Base-by-base conservation (phyloP, 2,113 vertebrate species). In the Addax nasomaculatus region DNA sequence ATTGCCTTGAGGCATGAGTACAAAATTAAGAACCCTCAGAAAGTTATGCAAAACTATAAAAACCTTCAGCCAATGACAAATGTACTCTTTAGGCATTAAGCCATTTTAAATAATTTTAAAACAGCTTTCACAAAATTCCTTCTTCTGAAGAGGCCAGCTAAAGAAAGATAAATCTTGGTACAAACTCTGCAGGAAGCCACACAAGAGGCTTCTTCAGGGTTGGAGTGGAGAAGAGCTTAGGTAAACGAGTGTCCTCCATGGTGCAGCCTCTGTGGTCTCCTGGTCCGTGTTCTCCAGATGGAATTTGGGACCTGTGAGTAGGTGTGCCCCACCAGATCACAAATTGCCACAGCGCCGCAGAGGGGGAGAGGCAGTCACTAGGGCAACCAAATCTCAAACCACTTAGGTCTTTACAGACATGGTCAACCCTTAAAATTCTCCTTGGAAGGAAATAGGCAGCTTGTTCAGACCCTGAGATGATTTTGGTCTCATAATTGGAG, bases 331-430 rank as follows among this genome's bases (percentile, higher is more conserved):
- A 2, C 55, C n/a, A 57, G 94, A 10, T 90, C 87, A 87, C 97
- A 84, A 33, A 57, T 4, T 58, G 62, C 76, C 17, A 7, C 53
- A 30, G 23, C 4, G 0, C 39, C 55, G 30, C 53, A 1, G 17
- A 21, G 47, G 23, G 60, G 43, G 47, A 89, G 43, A 89, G 49
- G 19, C 53, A 16, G 76, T 98, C 85, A 64, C 97, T 23, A 64
- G 81, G 89, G 97, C 62, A 95, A 98, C 95, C 81, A 73, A 96
- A 92, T 92, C 97, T 89, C 97, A 97, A 97, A 79, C 81, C 97
- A 92, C 95, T 62, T 27, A 90, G 29, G 94, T 53, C 87, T 92
- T 79, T 57, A 86, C 3, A 90, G 79, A 30, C 45, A 14, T 9
- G 30, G 21, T 90, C 93, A 62, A 73, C 55, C 51, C 60, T 79